Evolutionary conservation across 2,888 invertebrate genomes (phyloP).

Genomic region (Nomada fabriciana): DNA sequence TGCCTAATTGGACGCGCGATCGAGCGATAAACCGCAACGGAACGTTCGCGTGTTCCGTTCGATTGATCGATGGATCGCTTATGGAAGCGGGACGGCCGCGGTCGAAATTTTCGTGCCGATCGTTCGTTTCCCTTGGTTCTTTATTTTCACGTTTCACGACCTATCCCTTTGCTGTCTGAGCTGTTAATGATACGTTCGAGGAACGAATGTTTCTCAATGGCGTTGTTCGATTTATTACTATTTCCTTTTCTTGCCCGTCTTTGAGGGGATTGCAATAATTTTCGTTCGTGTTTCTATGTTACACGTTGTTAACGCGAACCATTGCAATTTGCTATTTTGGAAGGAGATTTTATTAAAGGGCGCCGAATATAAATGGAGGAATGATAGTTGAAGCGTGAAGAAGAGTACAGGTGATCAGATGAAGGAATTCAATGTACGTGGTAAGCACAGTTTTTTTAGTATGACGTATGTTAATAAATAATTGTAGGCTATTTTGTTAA

Average conservation of each 20-base stretch:
- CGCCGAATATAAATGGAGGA: no score
- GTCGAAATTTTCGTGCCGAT: conserved; percentile 15
- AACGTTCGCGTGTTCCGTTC: conserved; percentile 53
- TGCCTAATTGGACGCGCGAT: conserved; percentile 71
- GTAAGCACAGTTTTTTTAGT: no score
- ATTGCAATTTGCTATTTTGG: no score
- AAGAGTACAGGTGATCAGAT: no score
- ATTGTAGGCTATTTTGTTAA: no score
- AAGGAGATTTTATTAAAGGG: no score
- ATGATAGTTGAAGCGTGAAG: no score
- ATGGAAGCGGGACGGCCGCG: conserved; percentile 31
- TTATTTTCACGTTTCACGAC: not conserved
- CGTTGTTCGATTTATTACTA: not conserved
- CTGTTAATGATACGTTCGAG: conserved; percentile 21
- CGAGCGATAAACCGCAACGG: conserved; percentile 37
- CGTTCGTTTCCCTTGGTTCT: not conserved
- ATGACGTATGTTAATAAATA: no score
- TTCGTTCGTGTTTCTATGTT: no score
- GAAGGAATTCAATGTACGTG: no score
- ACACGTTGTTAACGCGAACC: no score
- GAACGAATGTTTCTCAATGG: not conserved
- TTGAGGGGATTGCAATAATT: not conserved
- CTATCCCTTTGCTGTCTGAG: not conserved
- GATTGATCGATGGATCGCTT: conserved; percentile 67
- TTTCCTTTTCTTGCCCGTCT: not conserved